Percentiles rank a stretch among this genome's conserved stretches.
phyloP scores from a whole-genome alignment of 2,888 invertebrate species.

The Linnaemya tessellans region DNA sequence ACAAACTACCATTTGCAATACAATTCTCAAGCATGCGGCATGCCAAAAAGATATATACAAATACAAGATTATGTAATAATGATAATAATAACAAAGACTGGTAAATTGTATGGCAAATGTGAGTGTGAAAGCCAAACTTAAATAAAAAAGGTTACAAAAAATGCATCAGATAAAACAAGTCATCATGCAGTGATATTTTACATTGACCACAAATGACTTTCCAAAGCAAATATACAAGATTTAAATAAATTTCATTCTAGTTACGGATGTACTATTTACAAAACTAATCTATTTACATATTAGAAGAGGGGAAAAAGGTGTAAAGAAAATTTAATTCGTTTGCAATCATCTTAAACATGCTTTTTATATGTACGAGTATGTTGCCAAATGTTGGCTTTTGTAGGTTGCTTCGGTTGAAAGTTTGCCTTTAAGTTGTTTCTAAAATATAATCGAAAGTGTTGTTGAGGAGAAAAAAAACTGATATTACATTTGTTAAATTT shows the following conservation, averaged over 20 bases:
- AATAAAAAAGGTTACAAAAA: constrained; percentile 7
- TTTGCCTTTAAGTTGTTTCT: constrained; percentile 35
- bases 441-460: constrained; percentile 49
- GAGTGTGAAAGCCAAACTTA: constrained; percentile 24
- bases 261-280: constrained; percentile 46
- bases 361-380: constrained; percentile 13
- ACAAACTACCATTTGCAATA: constrained; percentile 27
- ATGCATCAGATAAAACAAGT: constrained; percentile 9
- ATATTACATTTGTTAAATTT: constrained; percentile 8
- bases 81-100: background rate
- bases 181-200: constrained; percentile 32
- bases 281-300: constrained; percentile 17
- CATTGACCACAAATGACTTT: constrained; percentile 8
- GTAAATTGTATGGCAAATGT: constrained; percentile 3
- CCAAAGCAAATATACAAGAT: constrained; percentile 11
- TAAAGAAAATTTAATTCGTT: constrained; percentile 21
- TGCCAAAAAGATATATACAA: constrained; percentile 49
- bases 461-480: constrained; percentile 31
- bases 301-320: constrained; percentile 24
- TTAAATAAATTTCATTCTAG: background rate
- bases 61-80: background rate
- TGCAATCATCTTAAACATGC: constrained; percentile 59
- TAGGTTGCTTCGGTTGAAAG: constrained; percentile 14
- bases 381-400: constrained; percentile 43
- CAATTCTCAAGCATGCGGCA: constrained; percentile 39